Conservation (phyloP, 2,888 invertebrate species). For the Drosophila anomelani region DNA sequence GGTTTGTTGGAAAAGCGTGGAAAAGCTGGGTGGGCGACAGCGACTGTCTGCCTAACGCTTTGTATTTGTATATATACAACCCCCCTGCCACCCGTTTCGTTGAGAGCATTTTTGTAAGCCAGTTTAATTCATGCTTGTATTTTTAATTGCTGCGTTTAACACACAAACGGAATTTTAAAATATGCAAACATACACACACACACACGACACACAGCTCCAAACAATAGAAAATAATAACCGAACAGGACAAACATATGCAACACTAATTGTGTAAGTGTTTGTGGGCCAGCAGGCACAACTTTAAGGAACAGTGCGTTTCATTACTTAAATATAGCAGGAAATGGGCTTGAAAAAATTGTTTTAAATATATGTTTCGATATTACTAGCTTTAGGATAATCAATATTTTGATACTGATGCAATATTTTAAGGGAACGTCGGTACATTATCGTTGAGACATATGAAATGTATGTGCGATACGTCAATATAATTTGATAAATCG, state of each 20-base stretch:
- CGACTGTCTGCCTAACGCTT: slow-evolving; percentile 36
- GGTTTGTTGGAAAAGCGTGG: background rate
- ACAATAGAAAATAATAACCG: slow-evolving; percentile 66
- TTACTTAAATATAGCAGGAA: background rate
- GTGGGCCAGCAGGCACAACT: background rate
- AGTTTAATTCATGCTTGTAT: slow-evolving; percentile 76
- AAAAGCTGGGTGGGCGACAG: background rate
- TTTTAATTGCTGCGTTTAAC: slow-evolving; percentile 79
- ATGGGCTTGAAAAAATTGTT: too few relatives aligned
- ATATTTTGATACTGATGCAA: background rate
- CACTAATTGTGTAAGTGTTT: slow-evolving; percentile 5
- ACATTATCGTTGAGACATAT: background rate
- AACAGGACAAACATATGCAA: slow-evolving; percentile 14
- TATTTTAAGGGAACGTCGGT: too few relatives aligned
- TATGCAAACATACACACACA: slow-evolving; percentile 43
- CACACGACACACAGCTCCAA: slow-evolving; percentile 51
- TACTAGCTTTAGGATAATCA: background rate
- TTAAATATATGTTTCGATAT: background rate
- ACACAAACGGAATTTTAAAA: slow-evolving; percentile 72
- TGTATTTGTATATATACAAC: slow-evolving; percentile 32
- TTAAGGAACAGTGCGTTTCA: background rate
- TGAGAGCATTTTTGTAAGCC: slow-evolving; percentile 64
- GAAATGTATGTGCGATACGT: background rate
- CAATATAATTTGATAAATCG: background rate
- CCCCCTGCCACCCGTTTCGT: slow-evolving; percentile 4